Evolutionary conservation across 2,888 invertebrate genomes (phyloP).

Genomic region (Drosophila mimetica): DNA sequence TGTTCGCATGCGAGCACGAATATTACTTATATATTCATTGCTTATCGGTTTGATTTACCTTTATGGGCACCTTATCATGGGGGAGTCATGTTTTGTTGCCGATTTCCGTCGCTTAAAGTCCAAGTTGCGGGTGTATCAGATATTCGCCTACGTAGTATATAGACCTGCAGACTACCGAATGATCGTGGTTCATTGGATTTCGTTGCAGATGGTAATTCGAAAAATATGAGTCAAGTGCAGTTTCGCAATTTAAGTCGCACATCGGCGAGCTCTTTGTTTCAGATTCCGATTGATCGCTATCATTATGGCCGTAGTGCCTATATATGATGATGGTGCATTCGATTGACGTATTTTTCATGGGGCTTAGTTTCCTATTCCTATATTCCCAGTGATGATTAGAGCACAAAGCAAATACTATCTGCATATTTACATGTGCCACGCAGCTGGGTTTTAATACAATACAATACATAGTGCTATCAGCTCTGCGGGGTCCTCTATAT

Average conservation of each 20-base stretch:
- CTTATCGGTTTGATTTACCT: slow-evolving; percentile 47
- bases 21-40: slow-evolving; percentile 20
- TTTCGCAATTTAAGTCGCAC: slow-evolving; percentile 31
- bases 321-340: slow-evolving; percentile 2
- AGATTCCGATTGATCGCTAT: slow-evolving; percentile 33
- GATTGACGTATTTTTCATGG: slow-evolving; percentile 36
- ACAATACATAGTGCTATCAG: slow-evolving; percentile 19
- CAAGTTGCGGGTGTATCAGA: slow-evolving; percentile 42
- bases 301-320: slow-evolving; percentile 13
- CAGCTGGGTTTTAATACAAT: slow-evolving; percentile 23
- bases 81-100: slow-evolving; percentile 37
- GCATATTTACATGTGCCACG: slow-evolving; percentile 15
- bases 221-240: slow-evolving; percentile 42
- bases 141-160: slow-evolving; percentile 31
- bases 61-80: slow-evolving; percentile 40
- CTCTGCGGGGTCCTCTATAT: slow-evolving; percentile 41
- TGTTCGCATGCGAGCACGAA: slow-evolving; percentile 14
- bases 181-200: slow-evolving; percentile 15
- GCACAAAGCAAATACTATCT: slow-evolving; percentile 41
- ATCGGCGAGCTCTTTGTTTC: slow-evolving; percentile 37
- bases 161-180: slow-evolving; percentile 1
- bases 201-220: slow-evolving; percentile 22
- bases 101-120: slow-evolving; percentile 37
- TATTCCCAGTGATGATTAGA: slow-evolving; percentile 24
- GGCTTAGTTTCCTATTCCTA: slow-evolving; percentile 38